Evolutionary conservation across 2,888 invertebrate genomes (phyloP), one percentile per base, ranked within the genome.

Genomic region (Buathra laborator): DNA sequence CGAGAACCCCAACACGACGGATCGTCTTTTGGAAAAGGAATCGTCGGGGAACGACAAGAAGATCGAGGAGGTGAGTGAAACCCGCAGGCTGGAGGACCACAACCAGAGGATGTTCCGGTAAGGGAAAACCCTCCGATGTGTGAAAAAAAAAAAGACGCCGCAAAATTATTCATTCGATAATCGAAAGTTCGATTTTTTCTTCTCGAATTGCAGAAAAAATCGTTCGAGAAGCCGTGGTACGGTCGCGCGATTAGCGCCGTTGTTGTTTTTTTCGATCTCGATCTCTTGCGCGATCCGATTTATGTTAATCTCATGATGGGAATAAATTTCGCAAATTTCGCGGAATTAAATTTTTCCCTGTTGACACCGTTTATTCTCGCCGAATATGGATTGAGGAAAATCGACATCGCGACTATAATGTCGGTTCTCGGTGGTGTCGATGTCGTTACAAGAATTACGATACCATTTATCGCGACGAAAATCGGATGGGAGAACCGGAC

Each of bases 271-370:
- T 97, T 97, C 89, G 97, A 97, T 91, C 94, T 97, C 83, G 96
- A 96, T 91, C 94, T 97, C 71, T 92, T 97, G 77, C 95, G 95
- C 87, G 97, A 97, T 92, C 95, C 95, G 14, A 95, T 96, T 3
- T 97, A 96, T 88, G 95, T 97, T 2, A 97, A 96, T 89, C 94
- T 97, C 14, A 96, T 97, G 95, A 91, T 97, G 76, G 97, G 97
- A 0, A 94, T 97, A 68, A 97, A 96, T 0, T 94, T 97, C 53
- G 96, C 96, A 0, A 96, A 96, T 90, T 97, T 97, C 89, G 96
- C 95, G 4, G 97, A 97, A 92, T 89, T 97, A 6, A 97, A 97
- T 91, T 97, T 97, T 91, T 96, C 97, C 1, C 95, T 97, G 70
- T 90, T 97, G 70, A 97, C 96, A 0, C 97, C 97, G 0, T 96